Base-by-base conservation (phyloP, 2,888 invertebrate species). In the Cryptus viduatorius region DNA sequence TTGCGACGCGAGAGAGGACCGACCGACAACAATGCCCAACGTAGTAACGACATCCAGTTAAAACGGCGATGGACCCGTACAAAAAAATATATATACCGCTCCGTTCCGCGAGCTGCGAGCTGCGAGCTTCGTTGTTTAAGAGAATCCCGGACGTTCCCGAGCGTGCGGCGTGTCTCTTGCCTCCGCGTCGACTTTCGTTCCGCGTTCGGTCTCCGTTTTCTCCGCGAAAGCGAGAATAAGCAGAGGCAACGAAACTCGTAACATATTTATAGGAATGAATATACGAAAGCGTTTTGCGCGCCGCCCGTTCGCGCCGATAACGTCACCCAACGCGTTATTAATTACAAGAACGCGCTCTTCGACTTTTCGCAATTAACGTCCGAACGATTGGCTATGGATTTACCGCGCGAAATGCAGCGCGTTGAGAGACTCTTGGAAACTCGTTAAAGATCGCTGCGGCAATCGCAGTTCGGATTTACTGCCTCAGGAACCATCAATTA, bases 21-120 rank as follows among this genome's bases (percentile, higher is more conserved):
- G 78, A 68, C 65, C 85, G 90, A 90, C 90, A 91, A 92, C 91
- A 92, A 92, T 92, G 91, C 90, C 89, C 87, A 81, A 78, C 87
- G 89, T 90, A 91, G 92, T 92, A 92, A 93, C 91, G 92, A 92
- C 91, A 90, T 91, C 90, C 91, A 92, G 91, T 92, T 92, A 89
- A 93, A 91, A 91, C 91, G 87, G 87, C 59, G 53, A 88, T 85
- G 88, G 82, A 85, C 68, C 68, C 86, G 87, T 87, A 85, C 88
- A 88, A 79, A 56, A 67, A 67, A 31, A 75, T 71, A 68, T 76
- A 76, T 67, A 29, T 46, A 12, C 24, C 19, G 48, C 19, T 7
- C 37, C 48, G 8, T 1, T 10, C 12, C 12, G 85, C 84, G 84
- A 88, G 86, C 85, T 85, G 72, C 82, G 79, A 67, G 84, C 46